Evolutionary conservation across 1,140 invertebrate species (phyloP).

Genomic region (Lepidurus packardi): DNA sequence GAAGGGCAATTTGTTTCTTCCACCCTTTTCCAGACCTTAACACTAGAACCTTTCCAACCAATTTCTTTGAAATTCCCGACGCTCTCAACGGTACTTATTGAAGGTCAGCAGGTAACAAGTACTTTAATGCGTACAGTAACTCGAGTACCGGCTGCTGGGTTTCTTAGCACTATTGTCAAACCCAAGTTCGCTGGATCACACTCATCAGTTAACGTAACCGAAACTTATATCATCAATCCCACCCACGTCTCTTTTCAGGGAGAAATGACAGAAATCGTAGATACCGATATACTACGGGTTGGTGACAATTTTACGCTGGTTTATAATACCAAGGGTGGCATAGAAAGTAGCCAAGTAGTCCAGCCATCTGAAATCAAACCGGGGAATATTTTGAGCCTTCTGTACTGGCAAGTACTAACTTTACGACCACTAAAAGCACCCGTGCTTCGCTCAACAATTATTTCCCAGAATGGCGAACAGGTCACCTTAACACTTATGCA

Average conservation of each 20-base stretch:
- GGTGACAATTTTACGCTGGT: background rate
- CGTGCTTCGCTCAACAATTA: background rate
- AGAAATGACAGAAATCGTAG: background rate
- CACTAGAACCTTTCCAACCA: background rate
- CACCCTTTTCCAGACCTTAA: background rate
- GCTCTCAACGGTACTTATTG: background rate
- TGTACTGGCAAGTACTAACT: background rate
- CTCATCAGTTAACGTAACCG: background rate
- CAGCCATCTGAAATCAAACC: background rate
- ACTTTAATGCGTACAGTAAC: background rate
- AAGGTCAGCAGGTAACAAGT: background rate
- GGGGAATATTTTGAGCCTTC: background rate
- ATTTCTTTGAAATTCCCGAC: background rate
- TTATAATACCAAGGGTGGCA: background rate
- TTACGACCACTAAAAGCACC: background rate
- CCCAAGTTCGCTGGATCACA: background rate
- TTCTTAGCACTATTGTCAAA: background rate
- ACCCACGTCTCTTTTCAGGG: background rate
- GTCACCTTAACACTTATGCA: background rate
- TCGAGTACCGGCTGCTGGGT: background rate
- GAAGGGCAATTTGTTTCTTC: background rate
- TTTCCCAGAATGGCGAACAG: background rate
- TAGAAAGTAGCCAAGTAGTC: background rate
- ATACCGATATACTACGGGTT: background rate
- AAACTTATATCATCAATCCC: background rate